phyloP scores from a whole-genome alignment of 2,797 vertebrate species.

The Falco berigora region DNA sequence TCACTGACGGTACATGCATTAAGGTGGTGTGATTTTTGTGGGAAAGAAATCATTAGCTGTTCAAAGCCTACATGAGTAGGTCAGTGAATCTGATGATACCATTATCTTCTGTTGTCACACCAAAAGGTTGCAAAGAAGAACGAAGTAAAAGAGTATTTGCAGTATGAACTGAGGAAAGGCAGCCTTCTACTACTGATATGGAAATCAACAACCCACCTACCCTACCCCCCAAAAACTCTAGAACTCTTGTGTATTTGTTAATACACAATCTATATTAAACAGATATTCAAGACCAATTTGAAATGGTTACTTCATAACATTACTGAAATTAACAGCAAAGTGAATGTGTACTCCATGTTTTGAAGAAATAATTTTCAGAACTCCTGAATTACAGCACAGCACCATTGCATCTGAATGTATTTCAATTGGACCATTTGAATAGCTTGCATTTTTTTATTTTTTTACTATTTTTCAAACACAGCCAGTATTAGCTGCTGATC shows the following conservation, averaged over 20 bases:
- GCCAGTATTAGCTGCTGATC: background rate
- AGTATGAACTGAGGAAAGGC: background rate
- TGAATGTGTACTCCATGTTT: background rate
- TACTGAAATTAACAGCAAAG: background rate
- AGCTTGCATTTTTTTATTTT: background rate
- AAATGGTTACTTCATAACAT: background rate
- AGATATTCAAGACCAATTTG: background rate
- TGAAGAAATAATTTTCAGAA: background rate
- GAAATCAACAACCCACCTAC: background rate
- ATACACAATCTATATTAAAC: background rate
- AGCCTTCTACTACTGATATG: background rate
- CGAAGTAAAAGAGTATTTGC: background rate
- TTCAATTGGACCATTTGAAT: background rate
- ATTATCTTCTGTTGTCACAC: background rate
- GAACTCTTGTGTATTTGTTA: background rate
- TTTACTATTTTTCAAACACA: too few relatives aligned
- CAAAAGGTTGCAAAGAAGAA: background rate
- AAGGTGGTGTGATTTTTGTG: background rate
- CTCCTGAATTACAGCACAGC: background rate
- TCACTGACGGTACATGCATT: background rate
- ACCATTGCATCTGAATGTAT: background rate
- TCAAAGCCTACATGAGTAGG: background rate
- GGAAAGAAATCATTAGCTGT: background rate
- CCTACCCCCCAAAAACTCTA: background rate
- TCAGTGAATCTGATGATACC: background rate